phyloP scores from a whole-genome alignment of 2,797 vertebrate species.

The Lepus townsendii region DNA sequence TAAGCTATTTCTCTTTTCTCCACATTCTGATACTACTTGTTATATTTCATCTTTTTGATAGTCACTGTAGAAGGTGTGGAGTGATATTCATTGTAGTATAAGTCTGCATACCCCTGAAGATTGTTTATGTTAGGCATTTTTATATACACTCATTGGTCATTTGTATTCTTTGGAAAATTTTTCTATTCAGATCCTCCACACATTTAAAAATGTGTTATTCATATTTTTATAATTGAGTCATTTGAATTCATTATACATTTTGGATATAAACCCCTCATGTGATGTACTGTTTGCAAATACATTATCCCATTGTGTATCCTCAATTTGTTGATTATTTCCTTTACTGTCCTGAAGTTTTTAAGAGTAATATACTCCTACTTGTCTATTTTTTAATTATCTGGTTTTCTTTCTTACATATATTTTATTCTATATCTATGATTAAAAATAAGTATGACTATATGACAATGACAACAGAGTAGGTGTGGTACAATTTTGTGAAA shows the following conservation, averaged over 20 bases:
- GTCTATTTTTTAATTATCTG: not conserved
- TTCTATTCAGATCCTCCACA: not conserved
- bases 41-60: not conserved
- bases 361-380: not conserved
- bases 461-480: not conserved
- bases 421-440: constrained; percentile 42
- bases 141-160: not conserved
- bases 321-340: not conserved
- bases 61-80: not conserved
- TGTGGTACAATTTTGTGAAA: constrained; percentile 32
- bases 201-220: not conserved
- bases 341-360: not conserved
- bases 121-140: not conserved
- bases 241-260: not conserved
- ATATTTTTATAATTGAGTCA: not conserved
- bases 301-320: not conserved
- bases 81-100: too few relatives aligned
- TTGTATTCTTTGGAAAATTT: not conserved
- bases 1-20: not conserved
- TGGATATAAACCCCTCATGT: not conserved
- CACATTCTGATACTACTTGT: not conserved
- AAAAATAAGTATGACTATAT: not conserved
- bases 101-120: not conserved
- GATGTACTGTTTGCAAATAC: not conserved
- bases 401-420: constrained; percentile 29